Conservation (phyloP, 1,140 invertebrate genomes). For the Trachelipus rathkii region DNA sequence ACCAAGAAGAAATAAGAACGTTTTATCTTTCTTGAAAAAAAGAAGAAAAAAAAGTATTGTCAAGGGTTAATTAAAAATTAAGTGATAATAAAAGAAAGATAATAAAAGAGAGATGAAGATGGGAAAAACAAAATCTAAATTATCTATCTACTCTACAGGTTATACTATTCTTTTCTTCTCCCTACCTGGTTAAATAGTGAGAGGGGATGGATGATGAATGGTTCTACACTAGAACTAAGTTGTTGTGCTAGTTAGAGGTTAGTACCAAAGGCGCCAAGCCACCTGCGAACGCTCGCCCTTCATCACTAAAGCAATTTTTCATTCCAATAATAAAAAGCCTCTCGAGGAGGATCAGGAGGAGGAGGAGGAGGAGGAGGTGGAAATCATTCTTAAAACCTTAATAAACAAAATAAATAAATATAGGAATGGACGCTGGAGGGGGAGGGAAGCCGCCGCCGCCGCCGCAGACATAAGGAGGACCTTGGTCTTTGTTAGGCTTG, state of each 20-base stretch:
- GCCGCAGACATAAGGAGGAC: too few relatives aligned
- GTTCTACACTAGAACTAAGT: conserved; percentile 1
- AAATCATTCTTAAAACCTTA: too few relatives aligned
- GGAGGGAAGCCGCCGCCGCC: too few relatives aligned
- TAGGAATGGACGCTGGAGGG: not conserved
- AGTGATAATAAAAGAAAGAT: not conserved
- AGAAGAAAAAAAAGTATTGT: too few relatives aligned
- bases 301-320: not conserved
- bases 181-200: conserved; percentile 4
- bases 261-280: not conserved
- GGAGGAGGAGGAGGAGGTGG: too few relatives aligned
- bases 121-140: conserved; percentile 8
- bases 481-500: too few relatives aligned
- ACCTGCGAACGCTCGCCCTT: not conserved
- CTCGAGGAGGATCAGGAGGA: too few relatives aligned
- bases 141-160: too few relatives aligned
- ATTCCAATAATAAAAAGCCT: too few relatives aligned
- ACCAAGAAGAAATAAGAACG: too few relatives aligned
- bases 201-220: conserved; percentile 6
- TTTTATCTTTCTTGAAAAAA: too few relatives aligned
- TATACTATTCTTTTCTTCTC: not conserved
- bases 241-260: conserved; percentile 3
- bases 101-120: not conserved
- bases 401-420: too few relatives aligned
- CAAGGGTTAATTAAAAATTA: conserved; percentile 16